These are phyloP conservation scores for Hoplostethus mediterraneus DNA, from an alignment of 2,797 vertebrate genomes.

Conservation along the genomic window DNA sequence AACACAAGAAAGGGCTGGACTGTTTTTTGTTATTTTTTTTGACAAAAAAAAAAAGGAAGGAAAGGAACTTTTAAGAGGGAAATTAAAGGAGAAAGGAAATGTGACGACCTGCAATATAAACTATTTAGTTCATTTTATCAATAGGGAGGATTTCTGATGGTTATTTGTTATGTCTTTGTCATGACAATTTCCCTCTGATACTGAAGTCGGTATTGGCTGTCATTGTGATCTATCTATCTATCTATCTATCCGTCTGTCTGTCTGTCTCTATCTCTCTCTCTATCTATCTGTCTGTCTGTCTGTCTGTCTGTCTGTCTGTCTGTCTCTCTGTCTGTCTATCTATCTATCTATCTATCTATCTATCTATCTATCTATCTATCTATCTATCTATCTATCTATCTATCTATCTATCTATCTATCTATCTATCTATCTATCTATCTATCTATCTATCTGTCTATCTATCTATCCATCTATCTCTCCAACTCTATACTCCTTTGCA, in stretches of 20 bases:
- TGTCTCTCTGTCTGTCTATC: no score
- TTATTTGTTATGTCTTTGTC: not conserved
- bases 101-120: not conserved
- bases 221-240: not conserved
- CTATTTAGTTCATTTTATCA: not conserved
- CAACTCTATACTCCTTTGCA: not conserved
- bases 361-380: no score
- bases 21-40: slow-evolving; percentile 7
- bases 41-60: not conserved
- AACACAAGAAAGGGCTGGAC: slow-evolving; percentile 40
- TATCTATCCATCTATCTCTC: no score
- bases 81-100: slow-evolving; percentile 23
- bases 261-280: no score
- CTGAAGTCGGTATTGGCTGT: not conserved
- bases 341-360: no score
- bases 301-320: no score
- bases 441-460: no score
- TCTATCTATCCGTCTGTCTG: no score
- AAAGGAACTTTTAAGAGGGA: not conserved
- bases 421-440: no score
- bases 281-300: no score
- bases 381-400: no score
- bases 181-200: not conserved
- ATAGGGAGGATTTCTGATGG: slow-evolving; percentile 2
- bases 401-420: no score